Evolutionary conservation across 2,888 invertebrate species (phyloP), one percentile per base, ranked within the genome.

Genomic region (Xestia c-nigrum): DNA sequence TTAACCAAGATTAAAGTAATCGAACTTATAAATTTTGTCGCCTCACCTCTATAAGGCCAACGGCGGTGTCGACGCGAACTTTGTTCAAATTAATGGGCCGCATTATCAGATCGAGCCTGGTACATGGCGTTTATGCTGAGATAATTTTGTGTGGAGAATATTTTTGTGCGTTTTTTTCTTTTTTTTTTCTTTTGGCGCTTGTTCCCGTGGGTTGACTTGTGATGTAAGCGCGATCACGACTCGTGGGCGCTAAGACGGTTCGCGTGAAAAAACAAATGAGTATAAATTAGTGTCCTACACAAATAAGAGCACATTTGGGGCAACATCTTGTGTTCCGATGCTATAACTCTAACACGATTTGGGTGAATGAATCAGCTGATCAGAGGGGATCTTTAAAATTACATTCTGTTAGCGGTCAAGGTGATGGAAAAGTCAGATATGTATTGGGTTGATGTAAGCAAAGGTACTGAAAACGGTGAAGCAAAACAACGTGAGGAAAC

Each of bases 1-100:
- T 96, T 96, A 96, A 93, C 95, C 94, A 95, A 96, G 96, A 96
- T 96, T 96, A 96, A 96, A 96, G 95, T 96, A 96, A 96, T 96
- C 96, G 96, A 96, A 96, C 96, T 96, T 96, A 96, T 96, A 96
- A 96, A 96, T 96, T 96, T 96, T 96, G 96, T 96, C 96, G 95
- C 94, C 95, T 96, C 96, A 96, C 96, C 96, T 96, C 94, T 96
- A 95, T 95, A 96, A 94, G 96, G 95, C 93, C 94, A 93, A 93
- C 92, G 94, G 94, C 94, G 94, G 93, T 95, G 96, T 96, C 96
- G 96, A 96, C 96, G 96, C 95, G 94, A 95, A 96, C 96, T 96
- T 95, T 95, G 96, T 94, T 94, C 95, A 95, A 96, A 96, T 96
- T 96, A 96, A 96, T 96, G 96, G 95, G 92, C 89, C 92, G 91